A percentile compares a stretch with the other conserved stretches of the same genome.
These are phyloP conservation scores for Drosophila kepulauana DNA, from an alignment of 1,140 invertebrate genomes.

Conservation along the genomic window DNA sequence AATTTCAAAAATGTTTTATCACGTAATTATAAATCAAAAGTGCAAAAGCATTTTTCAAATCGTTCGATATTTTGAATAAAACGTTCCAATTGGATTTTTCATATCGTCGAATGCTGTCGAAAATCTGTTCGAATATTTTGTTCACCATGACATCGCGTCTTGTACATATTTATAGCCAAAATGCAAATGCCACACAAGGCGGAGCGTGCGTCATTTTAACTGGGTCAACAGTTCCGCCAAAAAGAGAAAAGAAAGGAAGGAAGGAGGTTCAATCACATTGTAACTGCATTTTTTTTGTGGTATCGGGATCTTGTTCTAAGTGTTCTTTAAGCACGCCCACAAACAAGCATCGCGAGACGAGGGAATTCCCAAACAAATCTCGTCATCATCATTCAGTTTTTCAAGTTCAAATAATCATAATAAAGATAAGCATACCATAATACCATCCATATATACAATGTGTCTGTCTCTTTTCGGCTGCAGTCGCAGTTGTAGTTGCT, in stretches of 20 bases:
- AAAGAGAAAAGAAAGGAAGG: neutral
- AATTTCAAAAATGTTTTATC: neutral
- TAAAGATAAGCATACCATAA: constrained; percentile 72
- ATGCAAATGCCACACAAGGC: constrained; percentile 33
- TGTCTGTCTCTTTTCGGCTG: constrained; percentile 9
- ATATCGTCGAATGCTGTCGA: neutral
- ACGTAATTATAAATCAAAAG: neutral
- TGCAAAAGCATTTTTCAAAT: neutral
- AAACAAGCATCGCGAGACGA: constrained; percentile 13
- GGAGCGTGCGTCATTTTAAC: constrained; percentile 51
- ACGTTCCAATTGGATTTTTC: constrained; percentile 7
- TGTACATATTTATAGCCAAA: constrained; percentile 46
- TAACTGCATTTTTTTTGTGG: neutral
- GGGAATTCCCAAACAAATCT: constrained; percentile 81
- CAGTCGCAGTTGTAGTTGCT: constrained; percentile 22
- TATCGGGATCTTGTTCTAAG: neutral
- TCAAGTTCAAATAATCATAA: constrained; percentile 83
- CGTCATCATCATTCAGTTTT: constrained; percentile 68
- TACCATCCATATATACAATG: constrained; percentile 36
- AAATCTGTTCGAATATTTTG: constrained; percentile 19
- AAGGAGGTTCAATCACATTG: neutral
- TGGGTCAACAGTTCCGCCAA: constrained; percentile 66
- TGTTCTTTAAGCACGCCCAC: constrained; percentile 1
- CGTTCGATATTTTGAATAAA: constrained; percentile 5
- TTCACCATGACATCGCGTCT: constrained; percentile 28